A percentile compares a stretch with the other conserved stretches of the same genome.
phyloP scores from a whole-genome alignment of 64 coral and sea anemone species.

The Actinia tenebrosa region DNA sequence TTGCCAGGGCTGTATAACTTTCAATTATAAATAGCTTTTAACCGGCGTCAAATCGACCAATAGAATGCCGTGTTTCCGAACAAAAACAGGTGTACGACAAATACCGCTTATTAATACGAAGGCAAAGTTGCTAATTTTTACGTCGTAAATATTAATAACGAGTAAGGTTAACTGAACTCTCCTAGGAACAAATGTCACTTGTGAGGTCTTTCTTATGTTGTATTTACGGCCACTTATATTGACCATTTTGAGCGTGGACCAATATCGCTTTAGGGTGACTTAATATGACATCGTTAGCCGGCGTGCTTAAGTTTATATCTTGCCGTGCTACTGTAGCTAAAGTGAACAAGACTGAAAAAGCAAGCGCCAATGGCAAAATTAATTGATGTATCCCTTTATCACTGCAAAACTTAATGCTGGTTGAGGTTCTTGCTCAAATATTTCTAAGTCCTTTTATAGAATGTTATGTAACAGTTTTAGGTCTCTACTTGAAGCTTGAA shows the following conservation, averaged over 20 bases:
- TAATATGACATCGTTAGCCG: neutral
- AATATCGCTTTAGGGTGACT: neutral
- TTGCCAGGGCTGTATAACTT: conserved; percentile 18
- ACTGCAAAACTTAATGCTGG: neutral
- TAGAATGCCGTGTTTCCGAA: neutral
- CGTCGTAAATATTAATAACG: conserved; percentile 6
- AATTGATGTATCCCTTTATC: too few species aligned
- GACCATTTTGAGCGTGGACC: neutral
- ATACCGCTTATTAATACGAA: conserved; percentile 13
- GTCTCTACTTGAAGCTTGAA: neutral
- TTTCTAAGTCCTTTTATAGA: neutral
- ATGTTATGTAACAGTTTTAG: neutral
- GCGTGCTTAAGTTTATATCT: neutral
- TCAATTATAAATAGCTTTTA: conserved; percentile 29
- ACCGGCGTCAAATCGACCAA: conserved; percentile 12
- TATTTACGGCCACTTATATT: conserved; percentile 11
- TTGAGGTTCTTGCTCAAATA: neutral
- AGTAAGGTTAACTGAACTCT: neutral
- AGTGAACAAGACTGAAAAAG: neutral
- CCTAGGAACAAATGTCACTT: conserved; percentile 7
- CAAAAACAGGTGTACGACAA: conserved; percentile 15
- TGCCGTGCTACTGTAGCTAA: conserved; percentile 8
- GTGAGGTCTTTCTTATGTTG: neutral
- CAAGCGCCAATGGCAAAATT: neutral
- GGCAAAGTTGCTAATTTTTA: conserved; percentile 17